A percentile compares a stretch with the other conserved stretches of the same genome.
These are phyloP conservation scores for Pogonocichla stellata DNA, from an alignment of 2,113 vertebrate genomes.

Conservation along the genomic window DNA sequence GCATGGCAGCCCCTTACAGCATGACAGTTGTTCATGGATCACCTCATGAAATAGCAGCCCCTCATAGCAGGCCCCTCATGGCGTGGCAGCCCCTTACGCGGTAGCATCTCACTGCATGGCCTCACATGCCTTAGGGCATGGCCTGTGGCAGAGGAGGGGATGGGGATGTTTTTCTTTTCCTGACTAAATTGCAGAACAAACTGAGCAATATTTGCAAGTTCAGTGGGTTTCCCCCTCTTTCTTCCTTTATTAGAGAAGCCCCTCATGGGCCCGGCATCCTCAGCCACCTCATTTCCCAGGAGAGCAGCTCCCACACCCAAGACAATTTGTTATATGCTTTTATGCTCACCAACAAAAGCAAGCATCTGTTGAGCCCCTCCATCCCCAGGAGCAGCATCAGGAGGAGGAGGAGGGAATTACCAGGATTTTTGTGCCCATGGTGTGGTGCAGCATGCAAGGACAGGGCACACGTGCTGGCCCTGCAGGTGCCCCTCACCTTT, in stretches of 20 bases:
- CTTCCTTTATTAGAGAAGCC: not conserved
- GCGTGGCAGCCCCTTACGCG: fast-evolving
- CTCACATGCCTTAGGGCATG: not conserved
- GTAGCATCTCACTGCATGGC: not conserved
- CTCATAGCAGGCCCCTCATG: too few relatives aligned
- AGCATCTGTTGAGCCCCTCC: not conserved
- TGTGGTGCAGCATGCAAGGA: not conserved
- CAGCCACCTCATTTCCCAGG: not conserved
- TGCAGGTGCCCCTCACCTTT: not conserved
- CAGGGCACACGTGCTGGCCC: fast-evolving
- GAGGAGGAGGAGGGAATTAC: not conserved
- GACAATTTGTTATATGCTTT: not conserved
- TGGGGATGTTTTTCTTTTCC: not conserved
- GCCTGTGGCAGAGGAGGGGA: not conserved
- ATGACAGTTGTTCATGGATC: too few relatives aligned
- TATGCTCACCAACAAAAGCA: not conserved
- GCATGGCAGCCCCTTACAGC: too few relatives aligned
- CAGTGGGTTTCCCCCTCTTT: not conserved
- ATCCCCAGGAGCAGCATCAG: not conserved
- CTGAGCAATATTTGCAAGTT: not conserved
- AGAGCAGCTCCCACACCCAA: not conserved
- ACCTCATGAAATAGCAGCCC: too few relatives aligned
- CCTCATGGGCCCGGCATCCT: too few relatives aligned
- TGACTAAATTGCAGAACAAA: not conserved
- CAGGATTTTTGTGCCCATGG: not conserved